phyloP scores from a whole-genome alignment of 2,888 invertebrate species.

The Hanleya hanleyi region DNA sequence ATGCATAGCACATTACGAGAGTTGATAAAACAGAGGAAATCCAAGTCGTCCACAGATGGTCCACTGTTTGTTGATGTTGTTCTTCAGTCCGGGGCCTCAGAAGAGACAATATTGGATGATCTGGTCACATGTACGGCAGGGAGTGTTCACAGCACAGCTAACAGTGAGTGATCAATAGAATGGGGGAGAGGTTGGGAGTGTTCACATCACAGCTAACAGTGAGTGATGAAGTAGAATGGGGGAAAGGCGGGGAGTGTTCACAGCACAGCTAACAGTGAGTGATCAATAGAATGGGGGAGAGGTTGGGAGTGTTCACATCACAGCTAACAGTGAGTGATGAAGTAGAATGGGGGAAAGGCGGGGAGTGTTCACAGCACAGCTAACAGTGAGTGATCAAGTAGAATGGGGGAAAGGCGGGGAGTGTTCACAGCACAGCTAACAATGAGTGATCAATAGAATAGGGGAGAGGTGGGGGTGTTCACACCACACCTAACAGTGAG shows the following conservation, averaged over 20 bases:
- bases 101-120: constrained; percentile 35
- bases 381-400: constrained; percentile 64
- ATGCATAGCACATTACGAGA: not conserved
- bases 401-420: too few relatives aligned
- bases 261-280: constrained; percentile 68
- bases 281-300: too few relatives aligned
- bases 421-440: too few relatives aligned
- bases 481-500: constrained; percentile 69
- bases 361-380: constrained; percentile 70
- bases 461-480: constrained; percentile 67
- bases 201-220: too few relatives aligned
- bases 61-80: not conserved
- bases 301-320: too few relatives aligned
- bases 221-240: too few relatives aligned
- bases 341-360: too few relatives aligned
- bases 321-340: too few relatives aligned
- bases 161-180: constrained; percentile 67
- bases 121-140: constrained; percentile 55
- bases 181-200: too few relatives aligned
- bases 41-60: too few relatives aligned
- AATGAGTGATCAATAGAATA: too few relatives aligned
- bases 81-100: not conserved
- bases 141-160: constrained; percentile 69
- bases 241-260: constrained; percentile 67
- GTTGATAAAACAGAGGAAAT: not conserved